A percentile compares a stretch with the other conserved stretches of the same genome.
Evolutionary conservation across 1,140 invertebrate species (phyloP).

Genomic region (Listronotus oregonensis): DNA sequence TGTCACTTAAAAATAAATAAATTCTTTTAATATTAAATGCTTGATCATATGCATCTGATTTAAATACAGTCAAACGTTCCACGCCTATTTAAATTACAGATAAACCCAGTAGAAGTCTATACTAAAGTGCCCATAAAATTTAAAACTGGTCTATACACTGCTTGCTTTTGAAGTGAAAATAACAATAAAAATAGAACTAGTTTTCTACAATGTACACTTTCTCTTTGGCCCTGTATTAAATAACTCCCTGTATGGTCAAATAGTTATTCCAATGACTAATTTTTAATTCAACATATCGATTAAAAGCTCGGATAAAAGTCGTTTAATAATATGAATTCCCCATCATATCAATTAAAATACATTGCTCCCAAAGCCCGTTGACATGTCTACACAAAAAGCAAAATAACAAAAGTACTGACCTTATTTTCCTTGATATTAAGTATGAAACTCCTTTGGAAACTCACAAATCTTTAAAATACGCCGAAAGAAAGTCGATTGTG

Average conservation of each 20-base stretch:
- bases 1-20: no score
- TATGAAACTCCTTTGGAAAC: background rate
- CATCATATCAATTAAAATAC: background rate
- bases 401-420: constrained; percentile 14
- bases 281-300: constrained; percentile 11
- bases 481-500: background rate
- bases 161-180: no score
- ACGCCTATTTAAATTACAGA: no score
- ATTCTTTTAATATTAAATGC: no score
- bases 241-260: background rate
- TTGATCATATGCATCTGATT: no score
- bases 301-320: background rate
- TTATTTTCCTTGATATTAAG: background rate
- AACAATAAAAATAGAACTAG: no score
- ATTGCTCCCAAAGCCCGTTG: background rate
- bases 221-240: background rate
- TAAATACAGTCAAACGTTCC: no score
- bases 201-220: background rate
- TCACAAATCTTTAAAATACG: background rate
- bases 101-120: no score
- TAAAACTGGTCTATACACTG: no score
- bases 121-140: no score
- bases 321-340: no score
- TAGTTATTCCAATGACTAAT: background rate
- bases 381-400: constrained; percentile 10